Evolutionary conservation across 2,113 vertebrate genomes (phyloP).

Genomic region (Limanda limanda): DNA sequence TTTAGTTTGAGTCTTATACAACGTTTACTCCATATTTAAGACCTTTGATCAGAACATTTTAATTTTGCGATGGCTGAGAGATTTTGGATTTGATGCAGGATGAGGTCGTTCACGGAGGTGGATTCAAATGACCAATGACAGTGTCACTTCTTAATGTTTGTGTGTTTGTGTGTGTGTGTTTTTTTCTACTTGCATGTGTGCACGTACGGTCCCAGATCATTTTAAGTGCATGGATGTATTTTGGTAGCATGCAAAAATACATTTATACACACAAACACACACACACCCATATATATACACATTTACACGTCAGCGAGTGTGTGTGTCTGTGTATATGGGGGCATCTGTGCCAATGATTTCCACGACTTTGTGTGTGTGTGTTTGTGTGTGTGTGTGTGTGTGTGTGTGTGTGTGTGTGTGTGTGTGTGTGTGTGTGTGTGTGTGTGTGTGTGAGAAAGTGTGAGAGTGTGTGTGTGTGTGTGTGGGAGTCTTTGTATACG

Average conservation of each 20-base stretch:
- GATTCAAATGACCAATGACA: background rate
- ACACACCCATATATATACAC: constrained; percentile 10
- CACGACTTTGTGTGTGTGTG: background rate
- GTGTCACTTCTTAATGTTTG: background rate
- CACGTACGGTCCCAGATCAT: background rate
- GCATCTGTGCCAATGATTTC: background rate
- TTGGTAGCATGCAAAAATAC: constrained; percentile 20
- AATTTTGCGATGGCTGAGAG: background rate
- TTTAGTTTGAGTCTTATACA: no score
- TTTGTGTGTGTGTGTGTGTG: constrained; percentile 22
- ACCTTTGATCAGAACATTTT: background rate
- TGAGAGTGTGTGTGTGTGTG: constrained; percentile 19
- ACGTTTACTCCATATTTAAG: no score
- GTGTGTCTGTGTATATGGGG: constrained; percentile 32
- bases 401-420: constrained; percentile 1
- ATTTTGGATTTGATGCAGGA: constrained; percentile 10
- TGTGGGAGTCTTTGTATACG: constrained; percentile 64
- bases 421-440: constrained; percentile 26
- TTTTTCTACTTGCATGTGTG: constrained; percentile 30
- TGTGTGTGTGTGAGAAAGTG: background rate
- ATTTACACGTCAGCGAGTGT: constrained; percentile 25
- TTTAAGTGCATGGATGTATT: constrained; percentile 22
- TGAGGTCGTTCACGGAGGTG: constrained; percentile 3
- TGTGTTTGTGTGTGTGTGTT: constrained; percentile 1
- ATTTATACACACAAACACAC: constrained; percentile 5